phyloP scores from a whole-genome alignment of 2,888 invertebrate genomes.

The Cylindroiulus punctatus region DNA sequence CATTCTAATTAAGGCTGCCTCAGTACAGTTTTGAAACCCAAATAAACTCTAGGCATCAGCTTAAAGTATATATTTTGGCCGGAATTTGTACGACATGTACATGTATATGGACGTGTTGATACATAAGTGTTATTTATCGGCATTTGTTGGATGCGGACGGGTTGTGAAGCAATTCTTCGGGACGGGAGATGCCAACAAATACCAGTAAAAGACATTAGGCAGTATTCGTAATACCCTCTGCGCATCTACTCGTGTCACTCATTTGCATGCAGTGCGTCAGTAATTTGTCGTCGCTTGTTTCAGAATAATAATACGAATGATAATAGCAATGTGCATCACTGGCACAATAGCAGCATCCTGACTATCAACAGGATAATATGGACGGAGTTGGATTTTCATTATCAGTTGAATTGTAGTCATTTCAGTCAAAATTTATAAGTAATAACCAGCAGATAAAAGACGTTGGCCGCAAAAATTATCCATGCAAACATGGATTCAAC shows the following conservation, averaged over 20 bases:
- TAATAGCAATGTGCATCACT: neutral
- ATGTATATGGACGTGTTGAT: neutral
- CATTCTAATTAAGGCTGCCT: constrained; percentile 4
- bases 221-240: neutral
- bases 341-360: neutral
- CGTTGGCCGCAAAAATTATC: neutral
- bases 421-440: constrained; percentile 22
- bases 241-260: neutral
- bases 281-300: neutral
- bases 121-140: neutral
- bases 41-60: neutral
- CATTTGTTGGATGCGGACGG: constrained; percentile 39
- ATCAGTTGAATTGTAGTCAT: neutral
- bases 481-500: neutral
- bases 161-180: constrained; percentile 35
- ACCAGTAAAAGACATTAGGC: constrained; percentile 33
- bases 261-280: neutral
- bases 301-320: neutral
- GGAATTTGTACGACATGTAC: neutral
- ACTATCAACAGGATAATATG: neutral
- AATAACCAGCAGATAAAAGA: neutral
- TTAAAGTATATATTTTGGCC: neutral
- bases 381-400: constrained; percentile 43
- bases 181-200: constrained; percentile 31
- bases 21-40: neutral